These are phyloP conservation scores for Actinopyga echinites DNA, from an alignment of 53 echinoderm and acorn worm genomes.

Conservation along the genomic window DNA sequence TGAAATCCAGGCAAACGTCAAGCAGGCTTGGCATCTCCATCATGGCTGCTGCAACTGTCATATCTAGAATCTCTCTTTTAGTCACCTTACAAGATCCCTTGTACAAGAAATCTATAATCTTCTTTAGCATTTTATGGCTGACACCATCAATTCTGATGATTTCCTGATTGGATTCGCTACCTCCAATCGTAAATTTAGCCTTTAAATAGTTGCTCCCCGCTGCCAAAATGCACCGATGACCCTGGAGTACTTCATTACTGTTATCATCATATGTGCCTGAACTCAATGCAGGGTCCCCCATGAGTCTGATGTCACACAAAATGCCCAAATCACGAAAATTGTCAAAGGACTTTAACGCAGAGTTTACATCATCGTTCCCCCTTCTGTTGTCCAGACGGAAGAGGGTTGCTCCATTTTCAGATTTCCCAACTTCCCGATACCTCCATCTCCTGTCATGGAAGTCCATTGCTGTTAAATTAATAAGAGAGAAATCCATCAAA, in stretches of 20 bases:
- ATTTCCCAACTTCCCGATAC: no score
- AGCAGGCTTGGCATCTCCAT: neutral
- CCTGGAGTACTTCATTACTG: neutral
- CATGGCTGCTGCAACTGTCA: neutral
- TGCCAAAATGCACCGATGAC: constrained; percentile 16
- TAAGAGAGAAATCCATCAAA: no score
- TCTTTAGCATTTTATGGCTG: neutral
- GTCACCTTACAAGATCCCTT: neutral
- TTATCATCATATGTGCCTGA: no score
- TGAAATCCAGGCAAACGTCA: neutral
- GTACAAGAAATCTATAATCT: constrained; percentile 19
- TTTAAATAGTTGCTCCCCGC: constrained; percentile 18
- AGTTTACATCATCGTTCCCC: no score
- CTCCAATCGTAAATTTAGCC: constrained; percentile 9
- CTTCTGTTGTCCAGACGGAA: no score
- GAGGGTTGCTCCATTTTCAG: no score
- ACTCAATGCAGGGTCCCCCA: neutral
- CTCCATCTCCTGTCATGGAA: no score
- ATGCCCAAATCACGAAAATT: neutral
- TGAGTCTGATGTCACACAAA: neutral
- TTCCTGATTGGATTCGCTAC: neutral
- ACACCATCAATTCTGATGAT: neutral
- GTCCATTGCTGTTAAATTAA: no score
- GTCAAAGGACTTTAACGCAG: constrained; percentile 1
- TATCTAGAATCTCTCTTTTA: neutral